Conservation (phyloP, 2,888 invertebrate genomes). For the Lithophane socia region DNA sequence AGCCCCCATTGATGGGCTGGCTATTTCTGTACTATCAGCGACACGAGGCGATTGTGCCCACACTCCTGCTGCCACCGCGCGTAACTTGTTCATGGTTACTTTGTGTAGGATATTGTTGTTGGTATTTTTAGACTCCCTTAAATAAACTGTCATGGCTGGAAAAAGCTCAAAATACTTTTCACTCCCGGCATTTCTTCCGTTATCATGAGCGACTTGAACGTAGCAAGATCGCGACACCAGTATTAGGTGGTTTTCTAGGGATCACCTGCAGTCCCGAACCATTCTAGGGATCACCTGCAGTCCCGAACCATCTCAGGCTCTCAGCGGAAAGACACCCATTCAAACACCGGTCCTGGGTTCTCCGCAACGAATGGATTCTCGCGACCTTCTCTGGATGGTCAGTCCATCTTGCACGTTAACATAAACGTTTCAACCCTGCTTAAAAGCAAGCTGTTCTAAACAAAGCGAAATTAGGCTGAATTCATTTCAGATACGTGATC, state of each 20-base stretch:
- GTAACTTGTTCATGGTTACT: slow-evolving; percentile 25
- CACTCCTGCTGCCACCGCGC: slow-evolving; percentile 28
- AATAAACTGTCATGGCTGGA: slow-evolving; percentile 23
- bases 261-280: not conserved
- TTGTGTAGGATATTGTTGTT: not conserved
- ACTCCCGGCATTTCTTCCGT: not conserved
- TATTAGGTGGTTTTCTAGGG: not conserved
- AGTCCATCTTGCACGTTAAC: too few relatives aligned
- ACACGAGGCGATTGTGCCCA: slow-evolving; percentile 46
- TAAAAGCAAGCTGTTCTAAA: not conserved
- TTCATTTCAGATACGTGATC: not conserved
- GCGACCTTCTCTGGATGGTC: not conserved
- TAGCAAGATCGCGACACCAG: not conserved
- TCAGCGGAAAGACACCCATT: not conserved
- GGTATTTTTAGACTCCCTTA: slow-evolving; percentile 25
- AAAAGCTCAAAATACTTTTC: slow-evolving; percentile 22
- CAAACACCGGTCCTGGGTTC: not conserved
- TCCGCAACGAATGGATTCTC: not conserved
- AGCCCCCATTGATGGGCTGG: slow-evolving; percentile 74
- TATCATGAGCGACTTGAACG: not conserved
- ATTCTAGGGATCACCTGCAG: too few relatives aligned
- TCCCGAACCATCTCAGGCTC: not conserved
- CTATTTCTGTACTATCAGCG: slow-evolving; percentile 74
- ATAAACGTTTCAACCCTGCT: not conserved
- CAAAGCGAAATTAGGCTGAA: not conserved